Evolutionary conservation across 2,888 invertebrate species (phyloP).

Genomic region (Rhagium mordax): DNA sequence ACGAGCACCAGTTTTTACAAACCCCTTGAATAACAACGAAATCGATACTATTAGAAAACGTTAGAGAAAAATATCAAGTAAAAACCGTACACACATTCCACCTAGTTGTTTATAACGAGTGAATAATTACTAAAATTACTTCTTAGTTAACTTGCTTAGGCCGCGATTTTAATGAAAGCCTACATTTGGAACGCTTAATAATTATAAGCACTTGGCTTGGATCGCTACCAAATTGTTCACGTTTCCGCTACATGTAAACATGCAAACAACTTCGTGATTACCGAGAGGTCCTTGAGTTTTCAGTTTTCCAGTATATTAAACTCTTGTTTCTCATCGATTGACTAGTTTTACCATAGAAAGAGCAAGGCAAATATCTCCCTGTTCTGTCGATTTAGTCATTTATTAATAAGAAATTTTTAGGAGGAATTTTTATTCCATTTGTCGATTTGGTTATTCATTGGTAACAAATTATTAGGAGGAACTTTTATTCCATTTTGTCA

Average conservation of each 20-base stretch:
- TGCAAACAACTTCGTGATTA: slow-evolving; percentile 20
- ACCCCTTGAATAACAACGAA: neutral
- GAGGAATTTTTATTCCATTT: no score
- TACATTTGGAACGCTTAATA: neutral
- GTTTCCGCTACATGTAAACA: slow-evolving; percentile 19
- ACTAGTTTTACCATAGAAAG: neutral
- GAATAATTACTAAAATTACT: neutral
- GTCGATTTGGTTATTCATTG: no score
- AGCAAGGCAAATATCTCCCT: no score
- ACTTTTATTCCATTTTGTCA: no score
- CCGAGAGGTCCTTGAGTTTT: slow-evolving; percentile 21
- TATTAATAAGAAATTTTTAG: no score
- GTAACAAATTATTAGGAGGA: no score
- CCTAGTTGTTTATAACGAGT: neutral
- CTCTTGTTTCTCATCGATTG: slow-evolving; percentile 13
- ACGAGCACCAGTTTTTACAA: neutral
- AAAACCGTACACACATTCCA: neutral
- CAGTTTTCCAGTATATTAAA: slow-evolving; percentile 20
- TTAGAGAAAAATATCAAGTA: neutral
- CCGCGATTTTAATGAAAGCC: neutral
- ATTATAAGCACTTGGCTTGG: slow-evolving; percentile 12
- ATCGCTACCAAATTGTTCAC: slow-evolving; percentile 19
- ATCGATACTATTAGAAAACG: neutral
- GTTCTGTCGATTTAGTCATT: no score
- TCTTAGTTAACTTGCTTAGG: neutral